These are phyloP conservation scores for Drosophila pectinifera DNA, from an alignment of 1,140 invertebrate species.

Conservation along the genomic window DNA sequence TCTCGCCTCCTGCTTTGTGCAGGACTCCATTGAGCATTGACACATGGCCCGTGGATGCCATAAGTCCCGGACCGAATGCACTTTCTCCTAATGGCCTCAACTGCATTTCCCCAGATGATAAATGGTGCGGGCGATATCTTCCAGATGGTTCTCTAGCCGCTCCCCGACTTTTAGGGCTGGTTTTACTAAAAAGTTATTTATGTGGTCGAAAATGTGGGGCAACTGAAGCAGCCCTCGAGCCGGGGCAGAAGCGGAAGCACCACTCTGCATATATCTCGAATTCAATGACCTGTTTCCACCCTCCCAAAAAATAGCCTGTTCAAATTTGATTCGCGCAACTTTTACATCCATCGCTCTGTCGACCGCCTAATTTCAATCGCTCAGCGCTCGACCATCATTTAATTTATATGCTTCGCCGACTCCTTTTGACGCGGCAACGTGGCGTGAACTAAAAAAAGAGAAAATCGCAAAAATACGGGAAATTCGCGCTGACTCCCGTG, in stretches of 20 bases:
- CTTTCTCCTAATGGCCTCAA: constrained; percentile 40
- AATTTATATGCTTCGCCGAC: constrained; percentile 77
- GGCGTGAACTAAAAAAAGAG: constrained; percentile 28
- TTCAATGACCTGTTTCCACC: constrained; percentile 43
- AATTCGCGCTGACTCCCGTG: constrained; percentile 36
- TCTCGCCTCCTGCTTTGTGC: constrained; percentile 15
- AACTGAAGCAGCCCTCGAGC: constrained; percentile 1
- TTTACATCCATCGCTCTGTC: constrained; percentile 25
- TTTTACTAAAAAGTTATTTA: constrained; percentile 44
- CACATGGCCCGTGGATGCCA: constrained; percentile 53
- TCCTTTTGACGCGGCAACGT: constrained; percentile 62
- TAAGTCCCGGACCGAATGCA: constrained; percentile 47
- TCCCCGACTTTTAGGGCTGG: constrained; percentile 3
- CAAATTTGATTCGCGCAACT: constrained; percentile 51
- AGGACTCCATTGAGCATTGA: constrained; percentile 47
- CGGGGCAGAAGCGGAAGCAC: constrained; percentile 6
- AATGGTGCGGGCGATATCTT: constrained; percentile 39
- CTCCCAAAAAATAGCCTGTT: constrained; percentile 7
- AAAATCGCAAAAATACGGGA: constrained; percentile 33
- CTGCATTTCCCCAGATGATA: constrained; percentile 56
- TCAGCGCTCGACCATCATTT: constrained; percentile 68
- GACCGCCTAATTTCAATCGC: constrained; percentile 71
- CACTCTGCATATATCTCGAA: constrained; percentile 2
- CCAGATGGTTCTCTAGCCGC: constrained; percentile 14
- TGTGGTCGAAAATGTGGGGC: constrained; percentile 47